Evolutionary conservation across 2,113 vertebrate genomes (phyloP), one percentile per base, ranked within the genome.

Genomic region (Spea bombifrons): DNA sequence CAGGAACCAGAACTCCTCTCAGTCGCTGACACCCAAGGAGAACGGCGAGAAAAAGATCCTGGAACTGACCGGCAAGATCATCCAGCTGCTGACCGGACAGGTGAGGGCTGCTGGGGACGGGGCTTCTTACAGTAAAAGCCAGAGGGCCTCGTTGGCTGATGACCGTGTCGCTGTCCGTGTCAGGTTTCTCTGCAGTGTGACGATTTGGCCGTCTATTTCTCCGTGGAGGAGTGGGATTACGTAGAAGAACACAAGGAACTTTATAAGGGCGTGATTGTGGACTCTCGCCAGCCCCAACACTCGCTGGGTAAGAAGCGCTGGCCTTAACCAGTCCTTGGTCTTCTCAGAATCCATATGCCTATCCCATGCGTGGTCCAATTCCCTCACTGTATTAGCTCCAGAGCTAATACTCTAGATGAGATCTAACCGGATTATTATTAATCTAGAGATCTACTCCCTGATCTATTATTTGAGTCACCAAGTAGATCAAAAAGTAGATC

Each of bases 151-250:
- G 2, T 13, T 59, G 55, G 55, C 10, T 59, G 55, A 13, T 59
- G 55, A 59, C 55, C 15, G 55, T 59, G 10, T 59, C 55, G 15
- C 15, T 59, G 55, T 64, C 8, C 30, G 61, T 64, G n/a, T 17
- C 48, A 71, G 69, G 16, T 71, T 43, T 50, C 69, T 71, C 5
- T 71, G 4, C 30, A 49, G 43, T 53, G 49, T 52, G 69, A 43
- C 3, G 69, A 71, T 9, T 48, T 55, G 1, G 47, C 69, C 53
- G 69, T 71, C 8, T 71, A 53, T 71, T 53, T 71, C 69, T 53
- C 69, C 9, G 43, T 43, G 50, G 69, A 71, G 16, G 69, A 71
- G 50, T 71, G 69, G 69, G 49, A 71, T n/a, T 71, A 71, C 53
- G 1, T 71, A 44, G 69, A 71, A 5, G 17, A 43, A 10, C 69